Evolutionary conservation across 1,140 invertebrate species (phyloP), one percentile per base, ranked within the genome.

Genomic region (Dendrolimus punctatus): DNA sequence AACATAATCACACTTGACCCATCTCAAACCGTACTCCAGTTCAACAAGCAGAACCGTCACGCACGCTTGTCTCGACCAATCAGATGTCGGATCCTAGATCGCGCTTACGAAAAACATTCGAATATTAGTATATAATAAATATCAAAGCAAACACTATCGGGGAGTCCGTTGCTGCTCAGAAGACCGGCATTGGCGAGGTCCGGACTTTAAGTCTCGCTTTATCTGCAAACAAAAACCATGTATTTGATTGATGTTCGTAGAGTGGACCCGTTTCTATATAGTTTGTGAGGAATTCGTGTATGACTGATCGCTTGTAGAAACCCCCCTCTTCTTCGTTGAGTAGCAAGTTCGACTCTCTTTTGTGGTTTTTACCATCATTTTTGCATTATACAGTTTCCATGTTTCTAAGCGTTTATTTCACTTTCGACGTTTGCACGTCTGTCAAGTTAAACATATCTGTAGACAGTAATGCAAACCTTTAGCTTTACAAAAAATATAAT

Each of bases 281-380:
- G 63, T 63, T 65, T 60, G 60, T 49, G 46, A 58, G 51, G 37
- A 39, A 44, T 60, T 53, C 68, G 61, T 58, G 47, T 66, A 68
- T 73, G 61, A 58, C 66, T 71, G 66, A 66, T 58, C 57, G 67
- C 61, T 74, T 60, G 49, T 52, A 66, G 39, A 59, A 75, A 57
- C 63, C 23, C 60, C 72, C 64, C 79, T 77, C 74, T 77, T 83
- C 80, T 83, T 83, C 80, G 49, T 76, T 72, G 61, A 62, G 68
- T 76, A 79, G 71, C 76, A 83, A 76, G 77, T 64, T 79, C 73
- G 80, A 83, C 80, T 83, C 77, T 72, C 80, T 83, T 83, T 82
- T 80, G 57, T 49, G 40, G 42, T 4, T 5, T 45, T n/a, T 23
- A 1, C 3, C 23, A 23, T 23, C 23, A 23, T 23, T 2, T 23